These are phyloP conservation scores for Scolopax mira DNA, from an alignment of 2,113 vertebrate genomes.

Conservation along the genomic window DNA sequence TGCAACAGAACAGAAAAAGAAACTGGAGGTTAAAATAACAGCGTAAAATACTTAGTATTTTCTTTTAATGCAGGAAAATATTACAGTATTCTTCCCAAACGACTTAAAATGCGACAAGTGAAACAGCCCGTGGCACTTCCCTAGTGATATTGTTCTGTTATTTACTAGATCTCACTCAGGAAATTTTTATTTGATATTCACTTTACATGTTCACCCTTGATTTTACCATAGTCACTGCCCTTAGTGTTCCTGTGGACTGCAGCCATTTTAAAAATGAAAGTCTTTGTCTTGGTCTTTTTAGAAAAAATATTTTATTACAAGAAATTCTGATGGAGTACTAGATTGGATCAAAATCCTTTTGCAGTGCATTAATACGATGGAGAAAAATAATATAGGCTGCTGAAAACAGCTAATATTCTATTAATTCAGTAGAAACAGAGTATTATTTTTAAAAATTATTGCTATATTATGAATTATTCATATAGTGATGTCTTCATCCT, in stretches of 20 bases:
- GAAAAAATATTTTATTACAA: neutral
- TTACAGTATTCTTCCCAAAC: neutral
- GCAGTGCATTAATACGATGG: neutral
- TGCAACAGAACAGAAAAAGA: neutral
- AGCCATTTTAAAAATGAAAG: neutral
- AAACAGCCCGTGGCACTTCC: neutral
- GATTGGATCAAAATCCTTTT: neutral
- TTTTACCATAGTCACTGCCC: neutral
- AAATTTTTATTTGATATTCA: neutral
- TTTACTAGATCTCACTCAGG: neutral
- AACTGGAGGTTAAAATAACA: neutral
- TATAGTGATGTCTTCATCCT: neutral
- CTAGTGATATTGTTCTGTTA: neutral
- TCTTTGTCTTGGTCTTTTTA: neutral
- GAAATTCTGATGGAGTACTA: neutral
- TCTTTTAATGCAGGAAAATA: neutral
- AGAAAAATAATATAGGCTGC: neutral
- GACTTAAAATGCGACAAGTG: neutral
- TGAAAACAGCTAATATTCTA: neutral
- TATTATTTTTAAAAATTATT: neutral
- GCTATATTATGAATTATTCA: neutral
- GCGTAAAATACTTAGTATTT: neutral
- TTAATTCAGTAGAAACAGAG: neutral
- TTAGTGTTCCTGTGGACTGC: neutral
- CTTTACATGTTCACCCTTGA: neutral